Conservation (phyloP, 2,888 invertebrate genomes). For the Plemyria rubiginata region DNA sequence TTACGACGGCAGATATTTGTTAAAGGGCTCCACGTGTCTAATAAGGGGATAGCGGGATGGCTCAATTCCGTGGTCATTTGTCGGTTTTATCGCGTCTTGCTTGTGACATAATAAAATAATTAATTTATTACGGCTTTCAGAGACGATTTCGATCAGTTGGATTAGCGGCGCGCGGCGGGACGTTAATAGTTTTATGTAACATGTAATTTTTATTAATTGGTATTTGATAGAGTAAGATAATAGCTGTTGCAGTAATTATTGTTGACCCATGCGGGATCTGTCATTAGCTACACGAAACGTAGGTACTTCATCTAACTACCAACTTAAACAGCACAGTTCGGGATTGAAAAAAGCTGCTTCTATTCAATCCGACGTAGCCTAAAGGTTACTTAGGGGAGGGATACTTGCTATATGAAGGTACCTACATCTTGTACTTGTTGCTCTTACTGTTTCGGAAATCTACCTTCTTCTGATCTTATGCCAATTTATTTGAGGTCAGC, state of each 20-base stretch:
- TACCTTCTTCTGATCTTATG: too few species aligned
- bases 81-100: conserved; percentile 73
- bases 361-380: too few species aligned
- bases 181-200: conserved; percentile 79
- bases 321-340: too few species aligned
- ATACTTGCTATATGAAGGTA: too few species aligned
- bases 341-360: too few species aligned
- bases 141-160: conserved; percentile 78
- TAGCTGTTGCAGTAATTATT: conserved; percentile 55
- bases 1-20: conserved; percentile 68
- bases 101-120: conserved; percentile 83
- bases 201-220: conserved; percentile 82
- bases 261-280: conserved; percentile 63
- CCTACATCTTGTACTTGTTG: too few species aligned
- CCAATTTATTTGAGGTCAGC: too few species aligned
- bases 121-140: conserved; percentile 76
- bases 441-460: neutral
- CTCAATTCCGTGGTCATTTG: conserved; percentile 80
- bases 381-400: too few species aligned
- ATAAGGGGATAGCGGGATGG: conserved; percentile 81
- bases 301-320: neutral
- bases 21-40: conserved; percentile 67
- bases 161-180: conserved; percentile 72
- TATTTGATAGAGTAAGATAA: conserved; percentile 69
- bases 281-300: conserved; percentile 32